Base-by-base conservation (phyloP, 2,888 invertebrate species). In the Philonicus albiceps region DNA sequence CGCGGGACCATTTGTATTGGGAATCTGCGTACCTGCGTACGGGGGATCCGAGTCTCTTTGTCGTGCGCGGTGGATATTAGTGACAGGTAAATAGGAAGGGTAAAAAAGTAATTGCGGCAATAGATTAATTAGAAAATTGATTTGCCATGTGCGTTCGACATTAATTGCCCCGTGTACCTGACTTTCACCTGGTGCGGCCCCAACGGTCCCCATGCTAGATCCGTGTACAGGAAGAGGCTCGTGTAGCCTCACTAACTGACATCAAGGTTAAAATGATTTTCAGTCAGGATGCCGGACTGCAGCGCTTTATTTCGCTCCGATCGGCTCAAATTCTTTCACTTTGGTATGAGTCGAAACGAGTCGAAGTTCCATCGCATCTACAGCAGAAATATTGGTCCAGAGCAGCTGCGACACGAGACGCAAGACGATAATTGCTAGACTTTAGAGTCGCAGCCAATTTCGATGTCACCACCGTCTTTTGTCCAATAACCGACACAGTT, bases 121-220 rank as follows among this genome's bases (percentile, higher is more conserved):
- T 34, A 74, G 85, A 85, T 85, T 85, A 85, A 85, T 85, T 85
- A 85, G 85, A 75, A 85, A 75, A 75, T 83, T 83, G 83, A 83
- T 85, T 85, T 85, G 49, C 85, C 49, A n/a, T 75, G 75, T 85
- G 85, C 55, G 19, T 30, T 74, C 43, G 75, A 34, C 72, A 37
- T 55, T 64, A 83, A 64, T 83, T 55, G 83, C 19, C 37, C 22
- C 1, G 13, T 43, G 40, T 72, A 37, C 27, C 83, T 53, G 53
- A 72, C 55, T 72, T 72, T 83, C 37, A 34, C 72, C 27, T 13
- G 80, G n/a, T 19, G 30, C 31, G n/a, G 43, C 16, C 53, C 3
- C 43, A 43, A 5, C 2, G 22, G n/a, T 76, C 40, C 22, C 16
- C 34, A 7, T 6, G 43, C 43, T 27, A 0, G 64, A 64, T 64